Base-by-base conservation (phyloP, 2,113 vertebrate species). In the Hippocampus comes region DNA sequence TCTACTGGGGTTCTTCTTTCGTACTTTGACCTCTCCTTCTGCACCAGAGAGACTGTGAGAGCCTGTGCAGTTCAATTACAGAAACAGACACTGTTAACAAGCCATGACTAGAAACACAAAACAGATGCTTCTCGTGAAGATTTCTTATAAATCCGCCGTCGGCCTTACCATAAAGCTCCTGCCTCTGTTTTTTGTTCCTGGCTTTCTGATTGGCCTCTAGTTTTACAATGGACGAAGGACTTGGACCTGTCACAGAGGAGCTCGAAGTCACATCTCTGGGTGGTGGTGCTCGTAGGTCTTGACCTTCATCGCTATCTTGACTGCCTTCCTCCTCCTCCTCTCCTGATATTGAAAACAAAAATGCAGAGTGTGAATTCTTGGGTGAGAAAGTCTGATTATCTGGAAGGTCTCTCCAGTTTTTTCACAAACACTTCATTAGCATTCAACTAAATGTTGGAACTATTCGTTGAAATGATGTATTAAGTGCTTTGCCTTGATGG, bases 171-270 rank as follows among this genome's bases (percentile, higher is more conserved):
- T 95, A 92, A 81, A 97, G 85, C 7, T 96, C 94, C 90, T 99
- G 97, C 73, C 97, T 92, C 79, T 96, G 96, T 74, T 94, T 96
- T 86, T 99, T 99, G 90, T 98, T 98, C 89, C 95, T 94, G 9
- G 97, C 97, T 84, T 99, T 98, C 85, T 97, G 96, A 73, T 98
- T 97, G 85, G 95, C 97, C 78, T 99, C 96, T 90, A 98, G 95
- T 87, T 97, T 98, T 75, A 99, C 96, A 74, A 99, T 91, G 0
- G 96, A 97, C 4, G 96, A 98, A 0, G 96, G 96, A 1, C 96
- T 97, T 2, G 96, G 96, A 6, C 94, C 95, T 20, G 93, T 92
- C 81, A 94, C n/a, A 0, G 93, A 81, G 18, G 92, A 59, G 0
- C 91, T 73, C 10, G 91, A 83, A 0, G 91, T 51, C 0, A 92